phyloP scores from a whole-genome alignment of 2,888 invertebrate genomes.

The Pollenia angustigena region DNA sequence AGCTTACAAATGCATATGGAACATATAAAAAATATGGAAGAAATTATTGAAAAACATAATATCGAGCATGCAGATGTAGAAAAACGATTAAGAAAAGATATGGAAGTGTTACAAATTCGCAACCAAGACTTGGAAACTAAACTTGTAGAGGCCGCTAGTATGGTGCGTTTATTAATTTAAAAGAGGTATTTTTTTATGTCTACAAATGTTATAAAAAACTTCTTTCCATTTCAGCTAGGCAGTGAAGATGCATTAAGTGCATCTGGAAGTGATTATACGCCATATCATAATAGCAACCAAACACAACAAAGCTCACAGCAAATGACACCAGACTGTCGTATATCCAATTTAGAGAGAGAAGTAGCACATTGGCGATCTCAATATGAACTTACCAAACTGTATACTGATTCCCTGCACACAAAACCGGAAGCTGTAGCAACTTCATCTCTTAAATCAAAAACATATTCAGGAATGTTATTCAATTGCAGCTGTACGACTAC shows the following conservation, averaged over 20 bases:
- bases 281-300: slow-evolving; percentile 76
- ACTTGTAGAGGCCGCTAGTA: slow-evolving; percentile 86
- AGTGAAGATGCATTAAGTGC: slow-evolving; percentile 87
- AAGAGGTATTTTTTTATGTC: neutral
- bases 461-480: slow-evolving; percentile 76
- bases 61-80: slow-evolving; percentile 85
- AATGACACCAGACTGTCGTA: slow-evolving; percentile 82
- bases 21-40: slow-evolving; percentile 88
- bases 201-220: neutral
- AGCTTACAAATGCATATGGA: slow-evolving; percentile 89
- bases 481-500: slow-evolving; percentile 80
- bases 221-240: slow-evolving; percentile 84
- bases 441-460: slow-evolving; percentile 1
- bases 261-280: slow-evolving; percentile 83
- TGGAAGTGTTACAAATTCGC: slow-evolving; percentile 84
- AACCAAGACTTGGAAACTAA: slow-evolving; percentile 83
- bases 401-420: slow-evolving; percentile 69
- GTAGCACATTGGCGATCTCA: slow-evolving; percentile 90
- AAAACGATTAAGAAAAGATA: slow-evolving; percentile 83
- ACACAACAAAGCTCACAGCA: slow-evolving; percentile 45
- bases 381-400: slow-evolving; percentile 87
- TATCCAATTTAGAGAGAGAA: slow-evolving; percentile 87
- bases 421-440: slow-evolving; percentile 30
- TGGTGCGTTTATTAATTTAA: slow-evolving; percentile 83
- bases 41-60: slow-evolving; percentile 86